Conservation (phyloP, 2,888 invertebrate genomes). For the Candidula unifasciata region DNA sequence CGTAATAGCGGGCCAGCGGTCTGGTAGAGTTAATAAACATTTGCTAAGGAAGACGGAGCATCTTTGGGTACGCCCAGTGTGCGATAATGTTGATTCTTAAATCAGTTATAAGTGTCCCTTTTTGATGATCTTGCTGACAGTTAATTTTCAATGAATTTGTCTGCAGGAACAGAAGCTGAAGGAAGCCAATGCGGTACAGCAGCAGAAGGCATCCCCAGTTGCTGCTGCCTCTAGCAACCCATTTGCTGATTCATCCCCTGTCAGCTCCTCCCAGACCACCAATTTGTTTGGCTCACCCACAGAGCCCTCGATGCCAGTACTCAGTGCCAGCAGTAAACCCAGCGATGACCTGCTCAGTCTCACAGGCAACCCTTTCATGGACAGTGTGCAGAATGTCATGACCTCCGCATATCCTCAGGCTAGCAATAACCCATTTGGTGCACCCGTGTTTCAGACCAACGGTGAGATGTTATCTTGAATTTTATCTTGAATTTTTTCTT, state of each 20-base stretch:
- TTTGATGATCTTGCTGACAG: no score
- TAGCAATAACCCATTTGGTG: slow-evolving; percentile 61
- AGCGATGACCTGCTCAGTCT: slow-evolving; percentile 92
- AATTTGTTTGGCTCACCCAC: slow-evolving; percentile 55
- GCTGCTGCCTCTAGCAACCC: slow-evolving; percentile 62
- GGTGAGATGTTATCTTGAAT: neutral
- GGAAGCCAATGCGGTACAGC: slow-evolving; percentile 55
- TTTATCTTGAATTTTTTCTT: no score
- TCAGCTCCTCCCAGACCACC: slow-evolving; percentile 55
- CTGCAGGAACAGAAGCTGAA: slow-evolving; percentile 66
- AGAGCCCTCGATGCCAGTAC: slow-evolving; percentile 25
- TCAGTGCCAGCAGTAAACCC: slow-evolving; percentile 81
- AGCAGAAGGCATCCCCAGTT: slow-evolving; percentile 56
- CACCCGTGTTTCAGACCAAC: slow-evolving; percentile 53
- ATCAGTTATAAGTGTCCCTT: no score
- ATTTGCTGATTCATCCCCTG: slow-evolving; percentile 58
- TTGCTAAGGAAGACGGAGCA: no score
- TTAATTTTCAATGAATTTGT: no score
- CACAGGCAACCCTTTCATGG: slow-evolving; percentile 90
- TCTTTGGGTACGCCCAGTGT: no score
- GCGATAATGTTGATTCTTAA: no score
- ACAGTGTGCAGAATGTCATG: slow-evolving; percentile 74
- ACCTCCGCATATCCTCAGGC: slow-evolving; percentile 60
- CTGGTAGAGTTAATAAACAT: no score
- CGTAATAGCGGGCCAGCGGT: no score